Evolutionary conservation across 2,113 vertebrate genomes (phyloP).

Genomic region (Callipepla californica): DNA sequence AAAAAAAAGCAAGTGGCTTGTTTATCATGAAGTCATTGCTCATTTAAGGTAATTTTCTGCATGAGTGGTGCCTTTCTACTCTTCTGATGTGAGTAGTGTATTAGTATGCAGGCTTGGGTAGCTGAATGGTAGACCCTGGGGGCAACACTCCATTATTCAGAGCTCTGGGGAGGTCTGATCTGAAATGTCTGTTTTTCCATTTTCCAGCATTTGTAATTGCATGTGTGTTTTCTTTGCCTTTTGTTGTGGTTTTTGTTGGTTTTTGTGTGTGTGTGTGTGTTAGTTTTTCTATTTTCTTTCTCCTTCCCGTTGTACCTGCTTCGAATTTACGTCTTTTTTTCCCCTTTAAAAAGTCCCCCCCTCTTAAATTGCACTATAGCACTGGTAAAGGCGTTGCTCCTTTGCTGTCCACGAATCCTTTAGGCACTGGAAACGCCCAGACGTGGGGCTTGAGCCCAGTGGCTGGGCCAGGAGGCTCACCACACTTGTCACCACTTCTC

Average conservation of each 20-base stretch:
- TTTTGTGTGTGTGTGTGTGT: not conserved
- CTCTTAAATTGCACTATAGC: not conserved
- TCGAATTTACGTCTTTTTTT: not conserved
- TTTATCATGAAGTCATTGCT: constrained; percentile 53
- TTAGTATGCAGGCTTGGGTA: constrained; percentile 41
- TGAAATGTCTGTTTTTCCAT: constrained; percentile 22
- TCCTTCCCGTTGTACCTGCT: not conserved
- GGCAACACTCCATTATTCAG: constrained; percentile 61
- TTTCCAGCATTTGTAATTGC: constrained; percentile 35
- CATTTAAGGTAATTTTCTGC: constrained; percentile 70
- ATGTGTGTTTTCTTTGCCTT: constrained; percentile 2
- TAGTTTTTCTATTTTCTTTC: not conserved
- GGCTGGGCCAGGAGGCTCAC: not conserved
- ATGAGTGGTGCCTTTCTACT: constrained; percentile 55
- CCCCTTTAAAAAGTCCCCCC: not conserved
- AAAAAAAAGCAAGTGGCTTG: not conserved
- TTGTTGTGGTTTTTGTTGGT: not conserved
- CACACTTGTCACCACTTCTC: not conserved
- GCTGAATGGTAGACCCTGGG: constrained; percentile 44
- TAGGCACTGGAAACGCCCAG: not conserved
- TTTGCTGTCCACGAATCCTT: not conserved
- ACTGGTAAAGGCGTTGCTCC: not conserved
- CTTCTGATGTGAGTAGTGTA: not conserved
- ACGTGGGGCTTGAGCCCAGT: not conserved
- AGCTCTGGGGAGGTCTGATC: constrained; percentile 56